Evolutionary conservation across 2,797 vertebrate genomes (phyloP).

Genomic region (Furcifer pardalis): DNA sequence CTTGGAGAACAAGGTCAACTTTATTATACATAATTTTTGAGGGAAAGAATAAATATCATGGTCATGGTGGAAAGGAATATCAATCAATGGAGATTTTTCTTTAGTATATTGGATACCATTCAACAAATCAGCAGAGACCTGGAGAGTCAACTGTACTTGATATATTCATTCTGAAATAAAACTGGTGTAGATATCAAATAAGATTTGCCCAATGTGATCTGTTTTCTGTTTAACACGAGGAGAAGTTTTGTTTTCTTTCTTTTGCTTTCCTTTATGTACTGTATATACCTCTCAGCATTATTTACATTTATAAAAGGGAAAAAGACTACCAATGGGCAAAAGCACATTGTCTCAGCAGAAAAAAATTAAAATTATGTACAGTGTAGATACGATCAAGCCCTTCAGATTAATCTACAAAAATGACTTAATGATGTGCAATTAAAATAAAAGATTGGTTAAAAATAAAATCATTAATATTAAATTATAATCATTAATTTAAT

Average conservation of each 20-base stretch:
- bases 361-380: background rate
- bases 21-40: background rate
- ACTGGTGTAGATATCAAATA: background rate
- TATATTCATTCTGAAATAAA: background rate
- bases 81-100: background rate
- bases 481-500: too few species aligned
- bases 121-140: too few species aligned
- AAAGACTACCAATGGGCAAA: background rate
- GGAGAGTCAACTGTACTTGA: background rate
- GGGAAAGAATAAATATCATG: background rate
- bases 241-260: background rate
- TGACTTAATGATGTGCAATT: too few species aligned
- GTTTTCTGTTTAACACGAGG: background rate
- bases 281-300: background rate
- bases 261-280: background rate
- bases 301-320: background rate
- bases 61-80: background rate
- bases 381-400: too few species aligned
- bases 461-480: too few species aligned
- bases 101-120: background rate
- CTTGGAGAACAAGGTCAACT: background rate
- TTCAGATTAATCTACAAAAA: too few species aligned
- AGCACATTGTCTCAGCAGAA: background rate
- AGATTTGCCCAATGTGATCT: background rate
- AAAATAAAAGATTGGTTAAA: too few species aligned